These are phyloP conservation scores for Synergus japonicus DNA, from an alignment of 2,888 invertebrate genomes.

Conservation along the genomic window DNA sequence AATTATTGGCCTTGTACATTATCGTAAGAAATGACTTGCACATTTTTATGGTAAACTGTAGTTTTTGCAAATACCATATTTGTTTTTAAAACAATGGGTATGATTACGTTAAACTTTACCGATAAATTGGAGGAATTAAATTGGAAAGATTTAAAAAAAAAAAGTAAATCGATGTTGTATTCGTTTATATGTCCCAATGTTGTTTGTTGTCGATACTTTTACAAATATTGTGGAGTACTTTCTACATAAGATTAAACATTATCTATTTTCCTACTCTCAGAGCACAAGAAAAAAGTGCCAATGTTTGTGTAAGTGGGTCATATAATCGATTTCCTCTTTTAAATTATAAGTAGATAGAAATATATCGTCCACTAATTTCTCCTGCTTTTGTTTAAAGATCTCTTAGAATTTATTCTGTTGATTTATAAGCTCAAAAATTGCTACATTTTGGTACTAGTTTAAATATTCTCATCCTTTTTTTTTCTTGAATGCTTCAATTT, in stretches of 20 bases:
- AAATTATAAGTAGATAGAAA: constrained; percentile 20
- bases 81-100: constrained; percentile 9
- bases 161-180: constrained; percentile 31
- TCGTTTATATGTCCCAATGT: constrained; percentile 26
- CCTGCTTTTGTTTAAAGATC: not conserved
- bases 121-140: constrained; percentile 12
- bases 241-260: constrained; percentile 17
- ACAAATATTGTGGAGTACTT: constrained; percentile 37
- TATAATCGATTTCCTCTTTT: constrained; percentile 19
- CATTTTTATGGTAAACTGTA: not conserved
- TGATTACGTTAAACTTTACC: not conserved
- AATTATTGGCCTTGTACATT: constrained; percentile 13
- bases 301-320: constrained; percentile 17
- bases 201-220: constrained; percentile 31
- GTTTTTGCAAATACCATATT: not conserved
- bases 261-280: constrained; percentile 15
- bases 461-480: not conserved
- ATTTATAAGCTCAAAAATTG: not conserved
- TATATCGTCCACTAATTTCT: not conserved
- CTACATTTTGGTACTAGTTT: not conserved
- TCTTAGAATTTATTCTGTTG: not conserved
- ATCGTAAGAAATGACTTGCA: not conserved
- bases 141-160: constrained; percentile 20
- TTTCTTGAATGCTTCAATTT: not conserved
- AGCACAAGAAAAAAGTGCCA: constrained; percentile 26